Conservation (phyloP, 2,888 invertebrate species). For the Apodemia mormo region DNA sequence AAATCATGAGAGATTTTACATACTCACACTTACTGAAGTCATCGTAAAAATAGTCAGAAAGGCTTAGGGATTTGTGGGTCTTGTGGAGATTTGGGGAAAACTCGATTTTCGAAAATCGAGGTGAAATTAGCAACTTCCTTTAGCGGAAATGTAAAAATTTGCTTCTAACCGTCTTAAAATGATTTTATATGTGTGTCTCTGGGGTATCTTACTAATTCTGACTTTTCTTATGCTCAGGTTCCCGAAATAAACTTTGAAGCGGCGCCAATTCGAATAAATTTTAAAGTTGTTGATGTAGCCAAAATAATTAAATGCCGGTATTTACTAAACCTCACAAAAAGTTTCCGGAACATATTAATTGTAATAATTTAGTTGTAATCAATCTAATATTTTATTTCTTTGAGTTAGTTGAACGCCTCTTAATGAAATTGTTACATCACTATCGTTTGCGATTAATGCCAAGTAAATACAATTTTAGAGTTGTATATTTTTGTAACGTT, state of each 20-base stretch:
- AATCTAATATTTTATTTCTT: neutral
- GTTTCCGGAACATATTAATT: neutral
- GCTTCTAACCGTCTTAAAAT: no score
- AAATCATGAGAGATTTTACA: no score
- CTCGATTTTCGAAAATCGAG: no score
- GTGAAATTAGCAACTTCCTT: no score
- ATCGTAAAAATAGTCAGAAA: no score
- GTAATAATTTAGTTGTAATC: neutral
- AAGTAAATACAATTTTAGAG: conserved; percentile 5
- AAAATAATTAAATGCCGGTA: neutral
- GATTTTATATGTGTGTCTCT: no score
- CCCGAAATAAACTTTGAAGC: neutral
- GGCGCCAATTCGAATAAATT: neutral
- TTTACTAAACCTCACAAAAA: neutral
- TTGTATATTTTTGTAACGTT: conserved; percentile 8
- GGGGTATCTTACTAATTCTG: neutral
- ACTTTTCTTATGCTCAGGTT: neutral
- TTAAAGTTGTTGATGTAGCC: neutral
- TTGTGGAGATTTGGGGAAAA: no score
- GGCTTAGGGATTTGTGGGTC: no score
- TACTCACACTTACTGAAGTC: no score
- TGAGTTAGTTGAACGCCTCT: neutral
- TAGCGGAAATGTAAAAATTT: no score
- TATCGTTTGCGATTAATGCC: neutral
- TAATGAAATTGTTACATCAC: neutral